Base-by-base conservation (phyloP, 2,113 vertebrate genomes). In the Alethe diademata region DNA sequence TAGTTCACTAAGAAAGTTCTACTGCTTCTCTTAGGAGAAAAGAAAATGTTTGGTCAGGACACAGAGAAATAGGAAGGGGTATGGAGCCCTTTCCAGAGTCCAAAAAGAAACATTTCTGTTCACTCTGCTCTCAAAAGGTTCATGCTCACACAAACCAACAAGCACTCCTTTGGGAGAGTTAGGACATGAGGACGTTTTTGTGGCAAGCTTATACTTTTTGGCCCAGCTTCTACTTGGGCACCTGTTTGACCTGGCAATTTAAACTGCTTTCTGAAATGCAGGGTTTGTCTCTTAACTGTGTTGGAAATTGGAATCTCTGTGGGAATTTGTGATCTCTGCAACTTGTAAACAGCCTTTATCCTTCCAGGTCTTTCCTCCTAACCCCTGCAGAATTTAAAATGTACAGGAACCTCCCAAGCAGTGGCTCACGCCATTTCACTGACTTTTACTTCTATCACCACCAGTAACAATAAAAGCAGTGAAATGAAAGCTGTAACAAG, bases 401-500 rank as follows among this genome's bases (percentile, higher is more conserved):
- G 5, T 70, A 1, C 64, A 56, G 87, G 61, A 72, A 50, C 50
- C 19, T 91, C 56, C 87, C 36, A 28, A 70, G 78, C 70, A 58
- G 17, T 58, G 45, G 9, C 61, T 89, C 0, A 14, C 78, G 73
- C 78, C 61, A 7, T 92, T 95, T 92, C 67, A 69, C 50, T 87
- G 89, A 6, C 66, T 96, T 86, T 65, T 58, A 31, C 69, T 65
- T 73, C 48, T 61, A 2, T 69, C 53, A n/a, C 38, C 66, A 60
- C 19, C 70, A 79, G 69, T 29, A 72, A 48, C 89, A 76, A 78
- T 70, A 86, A 47, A 83, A 79, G 80, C 82, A 92, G 62, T 58
- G 70, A 95, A 80, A 90, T 72, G 69, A 84, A 58, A 61, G 53
- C 78, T 76, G 47, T 33, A 64, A 75, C 93, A 86, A 92, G 93